Base-by-base conservation (phyloP, 1,140 invertebrate species). In the Mycetomoellerius zeteki region DNA sequence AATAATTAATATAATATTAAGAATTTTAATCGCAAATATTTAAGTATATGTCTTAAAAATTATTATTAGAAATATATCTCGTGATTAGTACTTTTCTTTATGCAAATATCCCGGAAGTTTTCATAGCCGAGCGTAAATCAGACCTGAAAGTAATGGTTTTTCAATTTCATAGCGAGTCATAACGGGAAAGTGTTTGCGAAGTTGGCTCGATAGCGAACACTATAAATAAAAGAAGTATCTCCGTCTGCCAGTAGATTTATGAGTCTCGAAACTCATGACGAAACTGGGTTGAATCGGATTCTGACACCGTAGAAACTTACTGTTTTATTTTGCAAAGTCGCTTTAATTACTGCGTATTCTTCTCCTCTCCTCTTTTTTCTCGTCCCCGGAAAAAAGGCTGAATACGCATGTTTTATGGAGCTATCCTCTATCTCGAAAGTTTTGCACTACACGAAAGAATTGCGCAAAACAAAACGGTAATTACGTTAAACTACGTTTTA, bases 191-290 rank as follows among this genome's bases (percentile, higher is more conserved):
- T 50, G 14, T 50, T 80, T 30, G 3, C 27, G n/a, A 54, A 80
- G 14, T 50, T 27, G 8, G 30, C 19, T 19, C 33, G 47, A 67
- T 69, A 80, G 14, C 14, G 10, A 54, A 8, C n/a, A 33, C 47
- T 75, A 62, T 43, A 43, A 43, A 50, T 80, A 67, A 80, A 80
- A 67, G 37, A 80, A 24, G 14, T 50, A 65, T 65, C 14, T 80
- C 14, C 27, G 77, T 19, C 24, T 64, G 21, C 12, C 12, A 47
- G 24, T 16, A 33, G 21, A 69, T 69, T 80, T 69, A 80, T 54
- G 62, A 54, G 8, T 7, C n/a, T 52, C 62, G 24, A 67, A 67
- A 80, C 33, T 58, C 72, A 24, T 33, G n/a, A 69, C 33, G 19
- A 69, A 80, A 69, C 27, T 67, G 47, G 64, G n/a, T 80, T 80